Base-by-base conservation (phyloP, 2,888 invertebrate species). In the Ferdinandea cuprea region DNA sequence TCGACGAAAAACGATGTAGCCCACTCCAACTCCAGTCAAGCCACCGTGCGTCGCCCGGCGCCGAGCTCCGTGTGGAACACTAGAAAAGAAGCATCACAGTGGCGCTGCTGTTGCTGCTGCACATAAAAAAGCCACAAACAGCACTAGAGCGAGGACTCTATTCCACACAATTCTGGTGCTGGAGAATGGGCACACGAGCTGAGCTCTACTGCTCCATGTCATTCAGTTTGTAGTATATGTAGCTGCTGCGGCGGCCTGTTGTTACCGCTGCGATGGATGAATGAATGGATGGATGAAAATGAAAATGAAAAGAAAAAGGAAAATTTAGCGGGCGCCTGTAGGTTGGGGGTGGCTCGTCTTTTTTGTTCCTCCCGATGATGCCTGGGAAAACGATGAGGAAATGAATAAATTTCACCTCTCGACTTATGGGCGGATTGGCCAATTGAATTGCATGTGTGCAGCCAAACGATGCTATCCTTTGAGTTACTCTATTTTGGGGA, bases 401-500 rank as follows among this genome's bases (percentile, higher is more conserved):
- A 83, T 83, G 78, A 83, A 83, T 83, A 83, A 83, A 83, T 83
- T 83, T 83, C 78, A 78, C 83, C 83, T 83, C 83, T 78, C 78
- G 78, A 78, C 83, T 83, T 83, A 83, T 83, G 73, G 83, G 78
- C 83, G 78, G 71, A 83, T 83, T 83, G 83, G 83, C 68, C 73
- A 83, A 83, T 83, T 83, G 68, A 83, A 83, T 83, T 83, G 83
- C 83, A 78, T 83, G 78, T 78, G 78, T 83, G 78, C 78, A 83
- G 56, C 83, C 68, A 73, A 78, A 83, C 77, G 73, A 42, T 73
- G 66, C 66, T 81, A 71, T 71, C 81, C 71, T 77, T 77, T 81
- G 76, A 72, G 59, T 81, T 72, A 37, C 77, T 81, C 77, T 77
- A 77, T 81, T 81, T 81, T 81, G 52, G 77, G 71, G 54, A 77